Base-by-base conservation (phyloP, 2,113 vertebrate species). In the Bubalus kerabau region DNA sequence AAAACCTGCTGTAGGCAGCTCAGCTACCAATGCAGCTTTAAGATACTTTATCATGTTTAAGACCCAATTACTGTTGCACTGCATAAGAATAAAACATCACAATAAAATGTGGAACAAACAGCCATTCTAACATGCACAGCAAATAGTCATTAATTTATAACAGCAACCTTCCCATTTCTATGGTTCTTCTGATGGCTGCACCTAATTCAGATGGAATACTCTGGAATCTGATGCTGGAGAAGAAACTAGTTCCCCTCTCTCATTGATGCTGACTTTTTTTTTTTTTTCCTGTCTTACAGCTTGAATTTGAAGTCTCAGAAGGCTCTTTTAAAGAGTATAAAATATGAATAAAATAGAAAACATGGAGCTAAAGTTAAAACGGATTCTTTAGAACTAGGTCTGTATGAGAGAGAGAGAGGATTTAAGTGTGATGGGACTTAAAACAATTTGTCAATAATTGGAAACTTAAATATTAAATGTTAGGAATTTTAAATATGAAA, bases 11-110 rank as follows among this genome's bases (percentile, higher is more conserved):
- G 88, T 97, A 98, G 98, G 98, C 98, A 98, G 98, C 98, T 98
- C 96, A 98, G 98, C 95, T 98, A 98, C 98, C 95, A 96, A 95
- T 62, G 97, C 93, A 97, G 98, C 97, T 98, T 98, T 98, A 97
- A 98, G 99, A 99, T 98, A 98, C 98, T 99, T 99, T 98, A 99
- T 99, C 99, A 99, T 99, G 98, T 99, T 99, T 99, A 99, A 99
- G 99, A 99, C 98, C 98, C 99, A 99, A 99, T 99, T 99, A 99
- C 98, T 98, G 98, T 98, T 99, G 98, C 98, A 98, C 98, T 87
- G 98, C 98, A 98, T 98, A 98, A 98, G 98, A 98, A 99, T 98
- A 99, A 99, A 99, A 98, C 99, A 99, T 98, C 98, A 98, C 98
- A 98, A 98, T 99, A 98, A 99, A 99, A 98, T 97, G 98, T 98